Evolutionary conservation across 2,113 vertebrate genomes (phyloP), one percentile per base, ranked within the genome.

Genomic region (Syngnathus typhle): DNA sequence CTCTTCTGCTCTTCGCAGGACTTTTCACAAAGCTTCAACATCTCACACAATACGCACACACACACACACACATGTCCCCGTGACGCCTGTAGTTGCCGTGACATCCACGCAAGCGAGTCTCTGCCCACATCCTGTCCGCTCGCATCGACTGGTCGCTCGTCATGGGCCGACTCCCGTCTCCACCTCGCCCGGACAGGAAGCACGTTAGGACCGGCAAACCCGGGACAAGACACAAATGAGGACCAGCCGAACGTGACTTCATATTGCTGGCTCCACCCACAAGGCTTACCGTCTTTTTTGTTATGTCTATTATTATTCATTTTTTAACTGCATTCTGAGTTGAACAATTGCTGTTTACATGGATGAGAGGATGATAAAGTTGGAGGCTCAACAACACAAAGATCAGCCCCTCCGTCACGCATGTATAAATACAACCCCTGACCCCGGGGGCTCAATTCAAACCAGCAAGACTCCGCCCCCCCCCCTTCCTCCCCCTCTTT

Each of bases 371-470:
- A 46, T 0, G 47, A 9, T 52, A 9, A 52, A 52, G 19, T 52
- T 58, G 27, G 18, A 32, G 55, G 12, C 55, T 58, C 27, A 36
- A 58, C 55, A 36, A 44, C n/a, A 44, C 39, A 62, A 37, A 59
- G 56, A 37, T 68, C 23, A 51, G 63, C 59, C 59, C 52, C 75
- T 41, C 64, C 79, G 73, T 78, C 79, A 81, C 81, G 74, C 65
- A 66, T 85, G 82, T 92, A 92, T 92, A 83, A 92, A 92, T 92
- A 92, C 87, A 79, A 72, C 36, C 81, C 23, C 21, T 3, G 16
- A 23, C 23, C 11, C 49, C 10, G 5, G 49, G 4, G 85, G 87
- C 71, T 69, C 72, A 5, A 27, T 71, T 85, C 72, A 70, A 70
- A 88, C 80, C 90, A 91, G 89, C 89, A 89, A 88, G 90, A 85